These are phyloP conservation scores for Caenorhabditis angaria DNA, from an alignment of 2,888 invertebrate species.

Conservation along the genomic window DNA sequence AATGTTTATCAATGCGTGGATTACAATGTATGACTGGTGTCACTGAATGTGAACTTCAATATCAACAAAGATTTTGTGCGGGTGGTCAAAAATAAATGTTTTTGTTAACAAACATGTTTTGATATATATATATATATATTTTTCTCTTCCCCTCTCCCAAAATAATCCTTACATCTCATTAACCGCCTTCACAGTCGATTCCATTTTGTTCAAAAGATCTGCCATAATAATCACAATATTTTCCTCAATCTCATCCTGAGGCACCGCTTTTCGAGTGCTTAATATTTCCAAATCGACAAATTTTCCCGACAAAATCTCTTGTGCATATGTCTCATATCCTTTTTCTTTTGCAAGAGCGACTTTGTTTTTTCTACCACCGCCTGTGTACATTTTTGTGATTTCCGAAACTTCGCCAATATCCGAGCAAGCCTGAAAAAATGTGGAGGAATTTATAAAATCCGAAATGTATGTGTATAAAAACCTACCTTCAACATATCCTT, in stretches of 20 bases:
- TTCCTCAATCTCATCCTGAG: slow-evolving; percentile 18
- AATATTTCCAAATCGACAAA: slow-evolving; percentile 19
- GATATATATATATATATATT: too few relatives aligned
- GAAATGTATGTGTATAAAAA: not conserved
- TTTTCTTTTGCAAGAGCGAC: slow-evolving; percentile 37
- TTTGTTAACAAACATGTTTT: too few relatives aligned
- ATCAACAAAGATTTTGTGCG: slow-evolving; percentile 30
- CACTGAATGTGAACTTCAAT: slow-evolving; percentile 22
- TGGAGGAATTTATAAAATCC: not conserved
- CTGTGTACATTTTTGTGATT: slow-evolving; percentile 33
- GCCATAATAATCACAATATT: slow-evolving; percentile 37
- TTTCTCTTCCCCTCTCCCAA: not conserved
- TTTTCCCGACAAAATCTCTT: slow-evolving; percentile 25
- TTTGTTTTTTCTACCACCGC: slow-evolving; percentile 34
- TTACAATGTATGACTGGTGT: slow-evolving; percentile 25
- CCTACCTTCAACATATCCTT: slow-evolving; percentile 20
- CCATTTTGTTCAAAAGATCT: slow-evolving; percentile 35
- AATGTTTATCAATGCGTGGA: slow-evolving; percentile 18
- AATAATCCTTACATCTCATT: slow-evolving; percentile 13
- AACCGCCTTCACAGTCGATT: slow-evolving; percentile 13
- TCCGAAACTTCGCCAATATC: slow-evolving; percentile 42
- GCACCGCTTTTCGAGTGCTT: not conserved
- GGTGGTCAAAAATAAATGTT: not conserved
- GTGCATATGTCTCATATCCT: slow-evolving; percentile 28
- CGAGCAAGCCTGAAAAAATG: slow-evolving; percentile 13